A percentile compares a stretch with the other conserved stretches of the same genome.
Conservation (phyloP, 2,888 invertebrate species). For the Cataglyphis albicans region DNA sequence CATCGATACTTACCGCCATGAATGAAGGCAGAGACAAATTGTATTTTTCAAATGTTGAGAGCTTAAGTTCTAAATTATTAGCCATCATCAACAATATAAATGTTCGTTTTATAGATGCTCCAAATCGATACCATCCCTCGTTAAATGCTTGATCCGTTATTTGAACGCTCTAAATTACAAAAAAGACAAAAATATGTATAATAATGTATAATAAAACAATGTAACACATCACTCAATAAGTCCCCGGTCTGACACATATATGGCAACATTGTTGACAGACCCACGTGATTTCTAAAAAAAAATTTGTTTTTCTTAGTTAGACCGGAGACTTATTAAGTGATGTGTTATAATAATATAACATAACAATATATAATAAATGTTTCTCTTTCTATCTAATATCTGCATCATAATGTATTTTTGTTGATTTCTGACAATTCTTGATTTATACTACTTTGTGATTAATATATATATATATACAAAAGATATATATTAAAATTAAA, state of each 20-base stretch:
- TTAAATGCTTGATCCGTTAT: constrained; percentile 71
- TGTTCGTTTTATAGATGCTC: constrained; percentile 37
- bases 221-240: too few species aligned
- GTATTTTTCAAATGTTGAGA: constrained; percentile 65
- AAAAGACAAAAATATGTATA: not conserved
- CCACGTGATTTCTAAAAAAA: too few species aligned
- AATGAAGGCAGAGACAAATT: constrained; percentile 75
- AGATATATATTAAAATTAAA: not conserved
- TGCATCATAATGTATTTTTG: not conserved
- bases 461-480: not conserved
- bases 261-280: too few species aligned
- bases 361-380: too few species aligned
- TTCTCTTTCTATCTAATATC: not conserved
- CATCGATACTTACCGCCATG: constrained; percentile 64
- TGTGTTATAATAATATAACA: too few species aligned
- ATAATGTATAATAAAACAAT: not conserved
- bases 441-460: not conserved
- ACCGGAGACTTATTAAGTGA: too few species aligned
- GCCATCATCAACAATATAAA: constrained; percentile 62
- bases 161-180: constrained; percentile 66
- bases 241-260: too few species aligned
- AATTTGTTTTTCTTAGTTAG: too few species aligned
- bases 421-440: too few species aligned
- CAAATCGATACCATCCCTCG: constrained; percentile 69
- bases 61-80: constrained; percentile 68